Evolutionary conservation across 2,797 vertebrate species (phyloP), one percentile per base, ranked within the genome.

Genomic region (Rallus crepitans): DNA sequence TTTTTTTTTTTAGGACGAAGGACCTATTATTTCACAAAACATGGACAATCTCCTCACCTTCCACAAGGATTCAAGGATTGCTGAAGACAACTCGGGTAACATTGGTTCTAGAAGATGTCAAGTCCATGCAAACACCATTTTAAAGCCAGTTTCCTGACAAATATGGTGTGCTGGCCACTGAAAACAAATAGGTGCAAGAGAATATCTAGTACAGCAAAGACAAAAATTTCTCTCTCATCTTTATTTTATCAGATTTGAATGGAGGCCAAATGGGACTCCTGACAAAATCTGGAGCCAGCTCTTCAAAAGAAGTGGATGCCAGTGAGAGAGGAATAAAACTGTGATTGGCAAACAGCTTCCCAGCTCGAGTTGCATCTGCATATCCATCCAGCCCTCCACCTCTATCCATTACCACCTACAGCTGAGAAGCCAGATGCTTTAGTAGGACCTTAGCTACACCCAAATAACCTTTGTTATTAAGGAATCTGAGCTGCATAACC

Each of bases 231-330:
- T 42, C 30, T 84, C 42, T 87, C 52, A 47, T 79, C 52, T 89
- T 90, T 87, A 77, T 87, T 92, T 76, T 8, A 87, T 50, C 79
- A 87, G 79, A 91, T 53, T 57, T 75, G 53, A 86, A 83, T 9
- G 30, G 42, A 93, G 66, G 17, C 60, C 79, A 73, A 55, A 88
- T n/a, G 48, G 35, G 50, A 90, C 31, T 81, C 53, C 24, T 61
- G 80, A 83, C 55, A 90, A 89, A 85, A 86, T 52, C 40, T 39
- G 28, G 28, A 94, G 76, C 37, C 69, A 92, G n/a, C 39, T 68
- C 35, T 61, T 79, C 66, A 60, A 85, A 83, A 45, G 31, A 78
- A 40, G 10, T 7, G 13, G 33, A 42, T 53, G 66, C 15, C 71
- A 52, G 21, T 4, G 27, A 24, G 4, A 6, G 10, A 2, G 3